Evolutionary conservation across 2,888 invertebrate species (phyloP).

Genomic region (Steromphala cineraria): DNA sequence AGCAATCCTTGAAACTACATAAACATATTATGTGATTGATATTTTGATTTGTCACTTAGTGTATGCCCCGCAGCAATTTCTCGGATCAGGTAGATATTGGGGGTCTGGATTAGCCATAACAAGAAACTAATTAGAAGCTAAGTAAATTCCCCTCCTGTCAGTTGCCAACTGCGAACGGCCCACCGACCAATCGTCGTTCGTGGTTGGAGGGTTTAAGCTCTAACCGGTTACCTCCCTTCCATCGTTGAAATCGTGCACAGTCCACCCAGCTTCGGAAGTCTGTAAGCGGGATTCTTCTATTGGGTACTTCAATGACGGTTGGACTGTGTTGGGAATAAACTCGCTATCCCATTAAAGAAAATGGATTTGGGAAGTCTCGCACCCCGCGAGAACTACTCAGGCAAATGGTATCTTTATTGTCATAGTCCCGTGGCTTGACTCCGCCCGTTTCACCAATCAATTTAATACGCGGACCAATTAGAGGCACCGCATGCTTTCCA

Average conservation of each 20-base stretch:
- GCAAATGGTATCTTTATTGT: constrained; percentile 6
- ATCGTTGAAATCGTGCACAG: background rate
- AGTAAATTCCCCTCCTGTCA: background rate
- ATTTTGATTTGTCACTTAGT: background rate
- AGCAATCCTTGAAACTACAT: background rate
- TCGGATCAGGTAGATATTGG: background rate
- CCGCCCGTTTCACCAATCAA: constrained; percentile 23
- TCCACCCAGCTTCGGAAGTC: no score
- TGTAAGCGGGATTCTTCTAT: background rate
- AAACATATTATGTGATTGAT: constrained; percentile 17
- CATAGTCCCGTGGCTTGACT: background rate
- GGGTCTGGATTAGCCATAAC: background rate
- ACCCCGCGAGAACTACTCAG: background rate
- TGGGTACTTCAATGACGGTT: background rate
- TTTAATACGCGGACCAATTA: constrained; percentile 26
- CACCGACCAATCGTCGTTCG: background rate
- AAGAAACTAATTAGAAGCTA: background rate
- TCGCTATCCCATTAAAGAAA: constrained; percentile 15
- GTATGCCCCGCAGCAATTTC: background rate
- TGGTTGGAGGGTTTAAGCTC: background rate
- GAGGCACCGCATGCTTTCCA: constrained; percentile 13
- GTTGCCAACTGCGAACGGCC: background rate
- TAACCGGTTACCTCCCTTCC: background rate
- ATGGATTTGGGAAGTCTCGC: constrained; percentile 1
- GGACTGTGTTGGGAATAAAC: constrained; percentile 6